phyloP scores from a whole-genome alignment of 2,888 invertebrate genomes.

The Eupeodes luniger region DNA sequence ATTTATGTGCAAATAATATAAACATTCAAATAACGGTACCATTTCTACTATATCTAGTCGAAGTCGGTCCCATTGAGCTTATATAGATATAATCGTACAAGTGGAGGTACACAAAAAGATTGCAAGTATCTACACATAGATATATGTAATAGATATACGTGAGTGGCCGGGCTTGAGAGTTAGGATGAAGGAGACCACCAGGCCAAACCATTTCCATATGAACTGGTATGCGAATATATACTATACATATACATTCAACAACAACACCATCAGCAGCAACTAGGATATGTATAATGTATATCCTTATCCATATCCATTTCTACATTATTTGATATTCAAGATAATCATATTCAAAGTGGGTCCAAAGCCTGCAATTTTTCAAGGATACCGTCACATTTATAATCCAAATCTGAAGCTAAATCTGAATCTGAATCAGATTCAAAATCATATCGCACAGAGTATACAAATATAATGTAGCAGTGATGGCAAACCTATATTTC shows the following conservation, averaged over 20 bases:
- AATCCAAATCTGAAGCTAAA: conserved; percentile 21
- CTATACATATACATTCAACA: no score
- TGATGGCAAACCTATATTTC: not conserved
- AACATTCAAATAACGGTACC: conserved; percentile 42
- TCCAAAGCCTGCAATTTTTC: conserved; percentile 64
- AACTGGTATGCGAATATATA: no score
- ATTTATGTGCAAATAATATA: conserved; percentile 59
- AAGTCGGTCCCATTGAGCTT: conserved; percentile 19
- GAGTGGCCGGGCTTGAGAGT: not conserved
- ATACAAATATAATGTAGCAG: not conserved
- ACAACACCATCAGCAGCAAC: not conserved
- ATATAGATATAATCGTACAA: no score
- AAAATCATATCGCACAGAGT: not conserved
- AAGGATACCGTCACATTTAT: conserved; percentile 62
- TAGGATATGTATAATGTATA: not conserved
- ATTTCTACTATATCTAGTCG: not conserved
- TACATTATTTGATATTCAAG: conserved; percentile 67
- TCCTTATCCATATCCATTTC: not conserved
- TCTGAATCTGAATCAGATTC: conserved; percentile 41
- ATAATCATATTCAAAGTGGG: conserved; percentile 70
- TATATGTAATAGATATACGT: conserved; percentile 10
- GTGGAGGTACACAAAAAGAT: conserved; percentile 29
- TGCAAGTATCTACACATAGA: conserved; percentile 14
- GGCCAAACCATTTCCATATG: not conserved
- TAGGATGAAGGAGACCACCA: not conserved